phyloP scores from a whole-genome alignment of 2,113 vertebrate genomes.

The Eleginops maclovinus region DNA sequence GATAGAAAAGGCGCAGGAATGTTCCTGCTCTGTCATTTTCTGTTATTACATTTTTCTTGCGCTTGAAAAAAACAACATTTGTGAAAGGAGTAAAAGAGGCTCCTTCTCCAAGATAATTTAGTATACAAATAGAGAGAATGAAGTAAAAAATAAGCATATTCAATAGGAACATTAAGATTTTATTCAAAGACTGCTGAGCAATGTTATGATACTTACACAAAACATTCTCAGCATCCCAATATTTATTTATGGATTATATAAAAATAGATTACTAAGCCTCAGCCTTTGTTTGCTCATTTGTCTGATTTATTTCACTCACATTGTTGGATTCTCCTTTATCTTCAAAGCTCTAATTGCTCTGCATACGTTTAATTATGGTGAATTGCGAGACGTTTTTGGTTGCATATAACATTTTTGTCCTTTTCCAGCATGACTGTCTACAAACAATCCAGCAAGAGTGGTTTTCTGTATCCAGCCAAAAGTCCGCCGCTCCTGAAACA shows the following conservation, averaged over 20 bases:
- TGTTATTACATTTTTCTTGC: slow-evolving; percentile 2
- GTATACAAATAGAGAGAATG: not conserved
- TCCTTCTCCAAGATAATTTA: not conserved
- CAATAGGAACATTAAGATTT: slow-evolving; percentile 14
- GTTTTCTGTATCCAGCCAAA: slow-evolving; percentile 96
- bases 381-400: slow-evolving; percentile 3
- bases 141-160: not conserved
- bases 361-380: slow-evolving; percentile 21
- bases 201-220: too few species aligned
- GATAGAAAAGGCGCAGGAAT: slow-evolving; percentile 17
- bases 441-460: slow-evolving; percentile 94
- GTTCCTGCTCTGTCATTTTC: slow-evolving; percentile 44
- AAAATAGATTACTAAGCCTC: not conserved
- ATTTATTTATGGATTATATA: slow-evolving; percentile 24
- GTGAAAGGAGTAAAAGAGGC: not conserved
- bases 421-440: slow-evolving; percentile 89
- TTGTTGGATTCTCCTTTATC: slow-evolving; percentile 21
- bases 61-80: not conserved
- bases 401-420: slow-evolving; percentile 12
- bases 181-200: not conserved
- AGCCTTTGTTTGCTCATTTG: slow-evolving; percentile 33
- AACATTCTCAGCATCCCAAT: too few species aligned
- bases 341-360: slow-evolving; percentile 36
- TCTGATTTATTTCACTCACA: slow-evolving; percentile 33
- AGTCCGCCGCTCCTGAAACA: slow-evolving; percentile 86